These are phyloP conservation scores for Phaenicophaeus curvirostris DNA, from an alignment of 2,797 vertebrate species.

Conservation along the genomic window DNA sequence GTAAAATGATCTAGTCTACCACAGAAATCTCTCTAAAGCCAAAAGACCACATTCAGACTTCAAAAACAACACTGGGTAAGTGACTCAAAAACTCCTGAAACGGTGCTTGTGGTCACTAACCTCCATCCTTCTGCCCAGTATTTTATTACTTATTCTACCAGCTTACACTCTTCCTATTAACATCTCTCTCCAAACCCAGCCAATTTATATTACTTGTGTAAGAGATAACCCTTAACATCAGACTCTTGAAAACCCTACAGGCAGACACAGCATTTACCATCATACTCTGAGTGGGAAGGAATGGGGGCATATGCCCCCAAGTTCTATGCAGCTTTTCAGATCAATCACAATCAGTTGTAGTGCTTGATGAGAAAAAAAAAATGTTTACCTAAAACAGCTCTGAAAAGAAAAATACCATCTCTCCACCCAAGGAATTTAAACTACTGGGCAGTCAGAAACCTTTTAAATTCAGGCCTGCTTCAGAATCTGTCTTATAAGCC, in stretches of 20 bases:
- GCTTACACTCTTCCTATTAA: neutral
- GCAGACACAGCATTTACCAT: neutral
- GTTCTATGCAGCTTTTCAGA: neutral
- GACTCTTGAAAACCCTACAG: neutral
- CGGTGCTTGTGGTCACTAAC: neutral
- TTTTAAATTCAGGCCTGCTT: neutral
- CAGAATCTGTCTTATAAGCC: neutral
- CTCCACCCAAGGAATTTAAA: neutral
- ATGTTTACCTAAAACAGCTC: neutral
- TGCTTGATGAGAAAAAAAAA: neutral
- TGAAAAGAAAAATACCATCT: neutral
- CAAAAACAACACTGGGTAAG: neutral
- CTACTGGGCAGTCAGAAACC: neutral
- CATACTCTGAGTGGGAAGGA: neutral
- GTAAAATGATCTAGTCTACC: neutral
- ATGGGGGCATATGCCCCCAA: accelerated
- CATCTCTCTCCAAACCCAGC: neutral
- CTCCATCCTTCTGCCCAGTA: neutral
- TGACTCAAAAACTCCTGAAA: neutral
- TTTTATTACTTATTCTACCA: neutral
- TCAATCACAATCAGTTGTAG: neutral
- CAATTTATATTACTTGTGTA: neutral
- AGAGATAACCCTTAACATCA: neutral
- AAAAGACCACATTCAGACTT: neutral
- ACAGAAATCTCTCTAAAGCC: neutral